Evolutionary conservation across 2,113 vertebrate species (phyloP), one percentile per base, ranked within the genome.

Genomic region (Colossoma macropomum): DNA sequence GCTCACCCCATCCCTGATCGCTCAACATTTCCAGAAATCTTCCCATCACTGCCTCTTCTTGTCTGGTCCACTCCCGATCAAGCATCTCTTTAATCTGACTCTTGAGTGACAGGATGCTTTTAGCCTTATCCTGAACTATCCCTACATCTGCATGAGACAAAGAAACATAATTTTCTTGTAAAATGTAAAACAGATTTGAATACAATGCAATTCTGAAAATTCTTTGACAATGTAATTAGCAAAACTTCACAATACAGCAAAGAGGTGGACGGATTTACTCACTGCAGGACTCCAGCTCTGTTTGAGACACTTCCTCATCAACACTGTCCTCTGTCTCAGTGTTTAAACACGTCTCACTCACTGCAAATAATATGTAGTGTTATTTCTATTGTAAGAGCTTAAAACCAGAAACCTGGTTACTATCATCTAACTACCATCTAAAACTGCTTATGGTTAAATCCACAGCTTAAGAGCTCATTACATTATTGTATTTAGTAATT

Each of bases 161-260:
- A 45, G 2, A 15, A 1, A 89, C 89, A 89, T 76, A 85, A 82
- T 87, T 88, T 93, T 90, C 75, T 7, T 93, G 91, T 69, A 30
- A n/a, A n/a, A n/a, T n/a, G n/a, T n/a, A n/a, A 7, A 50, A 50
- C 65, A 4, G 63, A 77, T 56, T 79, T 41, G 60, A 45, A 68
- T 54, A 25, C 10, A 15, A 77, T 27, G 10, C 41, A 45, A 6
- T 11, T 50, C 6, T 6, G 12, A 13, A 7, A 10, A 15, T 13
- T 11, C 4, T 45, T 6, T 6, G 4, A 45, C 41, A 45, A n/a
- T n/a, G n/a, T n/a, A n/a, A 45, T 45, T 45, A 63, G 2, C 2
- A 15, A 27, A 12, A 3, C 27, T 28, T 63, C 15, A 63, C 13
- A 27, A 28, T 27, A 27, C 48, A 50, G 13, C 6, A 11, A 50